Evolutionary conservation across 2,797 vertebrate species (phyloP), one percentile per base, ranked within the genome.

Genomic region (Psittacula derbiana): DNA sequence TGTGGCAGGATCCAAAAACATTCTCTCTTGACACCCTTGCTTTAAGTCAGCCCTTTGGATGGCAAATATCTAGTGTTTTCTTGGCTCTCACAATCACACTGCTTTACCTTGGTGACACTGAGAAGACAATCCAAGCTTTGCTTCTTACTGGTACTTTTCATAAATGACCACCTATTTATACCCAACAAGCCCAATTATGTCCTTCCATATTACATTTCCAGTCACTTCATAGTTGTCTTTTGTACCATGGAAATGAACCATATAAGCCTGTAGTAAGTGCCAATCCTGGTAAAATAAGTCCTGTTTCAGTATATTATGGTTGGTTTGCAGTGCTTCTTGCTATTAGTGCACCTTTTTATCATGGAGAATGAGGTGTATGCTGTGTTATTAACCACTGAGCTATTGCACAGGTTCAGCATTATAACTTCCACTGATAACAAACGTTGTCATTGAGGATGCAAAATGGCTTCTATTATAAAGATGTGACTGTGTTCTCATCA

Each of bases 211-310:
- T 82, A 58, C 38, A 11, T 83, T 93, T 91, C 57, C 44, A 89
- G 30, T 74, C 15, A 65, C 19, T 90, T 71, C 88, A 87, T 69
- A 88, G 80, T 80, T 93, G 84, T n/a, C 74, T 87, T 85, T 94
- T 92, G 72, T 83, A 50, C 49, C 0, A 0, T 86, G 60, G 38
- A 88, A 93, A 66, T 65, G 72, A 91, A 50, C 64, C 36, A 41
- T 57, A 61, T 24, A 83, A 86, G 41, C 13, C 69, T 64, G 23
- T 41, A 53, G 19, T 53, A 44, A 83, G 67, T 71, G 81, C 47
- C 79, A 92, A 1, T 67, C 60, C 74, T 38, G 24, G 79, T 86
- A 47, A 93, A 87, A 30, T 64, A 10, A 83, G 81, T 53, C 38
- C 49, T 33, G 10, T 78, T 93, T 86, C 84, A 69, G 60, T 72